phyloP scores from a whole-genome alignment of 2,888 invertebrate genomes.

The Leucophora obtusa region DNA sequence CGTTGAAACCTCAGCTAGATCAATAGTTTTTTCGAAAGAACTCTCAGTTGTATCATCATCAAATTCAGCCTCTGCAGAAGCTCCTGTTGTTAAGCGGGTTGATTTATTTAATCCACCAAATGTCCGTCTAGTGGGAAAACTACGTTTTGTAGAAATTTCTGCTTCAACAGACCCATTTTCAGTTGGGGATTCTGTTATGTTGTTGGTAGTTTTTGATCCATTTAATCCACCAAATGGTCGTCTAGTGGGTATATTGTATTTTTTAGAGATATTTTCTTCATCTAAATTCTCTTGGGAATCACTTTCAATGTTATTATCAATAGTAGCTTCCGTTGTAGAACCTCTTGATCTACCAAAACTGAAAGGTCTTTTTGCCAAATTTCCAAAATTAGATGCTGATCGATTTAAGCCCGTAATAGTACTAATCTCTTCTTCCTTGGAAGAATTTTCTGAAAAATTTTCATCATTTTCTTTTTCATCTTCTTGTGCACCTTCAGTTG shows the following conservation, averaged over 20 bases:
- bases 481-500: neutral
- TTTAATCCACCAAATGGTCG: constrained; percentile 5
- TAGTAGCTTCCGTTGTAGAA: neutral
- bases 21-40: neutral
- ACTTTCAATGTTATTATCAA: neutral
- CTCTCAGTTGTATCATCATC: neutral
- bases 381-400: constrained; percentile 6
- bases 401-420: constrained; percentile 23
- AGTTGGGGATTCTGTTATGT: neutral
- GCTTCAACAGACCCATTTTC: neutral
- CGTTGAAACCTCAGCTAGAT: constrained; percentile 14
- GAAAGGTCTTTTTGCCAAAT: neutral
- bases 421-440: neutral
- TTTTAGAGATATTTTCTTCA: neutral
- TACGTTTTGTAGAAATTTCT: neutral
- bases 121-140: neutral
- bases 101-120: neutral
- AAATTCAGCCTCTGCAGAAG: neutral
- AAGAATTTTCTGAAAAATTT: neutral
- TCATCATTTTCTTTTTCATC: neutral
- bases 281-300: neutral
- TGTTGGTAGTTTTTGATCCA: neutral
- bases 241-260: neutral
- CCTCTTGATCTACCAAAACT: neutral
- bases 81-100: neutral